These are phyloP conservation scores for Ameiurus melas DNA, from an alignment of 2,113 vertebrate species.

Conservation along the genomic window DNA sequence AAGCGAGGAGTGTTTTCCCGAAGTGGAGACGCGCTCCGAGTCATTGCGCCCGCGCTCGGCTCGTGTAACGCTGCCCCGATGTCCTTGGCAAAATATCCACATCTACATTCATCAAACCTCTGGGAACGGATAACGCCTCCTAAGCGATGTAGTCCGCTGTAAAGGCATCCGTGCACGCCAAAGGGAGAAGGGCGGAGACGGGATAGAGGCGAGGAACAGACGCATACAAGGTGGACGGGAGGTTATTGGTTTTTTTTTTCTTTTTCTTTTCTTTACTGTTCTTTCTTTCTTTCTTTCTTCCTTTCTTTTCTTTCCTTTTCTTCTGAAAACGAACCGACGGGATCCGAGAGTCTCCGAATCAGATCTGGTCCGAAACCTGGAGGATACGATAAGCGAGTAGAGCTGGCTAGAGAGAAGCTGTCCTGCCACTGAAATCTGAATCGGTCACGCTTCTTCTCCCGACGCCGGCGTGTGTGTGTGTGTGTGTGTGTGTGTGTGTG, in stretches of 20 bases:
- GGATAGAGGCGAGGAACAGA: background rate
- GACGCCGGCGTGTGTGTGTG: background rate
- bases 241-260: too few relatives aligned
- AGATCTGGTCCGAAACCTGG: background rate
- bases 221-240: conserved; percentile 6
- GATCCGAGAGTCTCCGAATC: background rate
- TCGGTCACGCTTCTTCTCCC: background rate
- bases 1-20: conserved; percentile 35
- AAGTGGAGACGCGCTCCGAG: conserved; percentile 26
- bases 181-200: conserved; percentile 11
- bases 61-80: conserved; percentile 39
- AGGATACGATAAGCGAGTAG: background rate
- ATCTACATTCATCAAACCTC: conserved; percentile 22
- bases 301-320: too few relatives aligned
- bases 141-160: conserved; percentile 22
- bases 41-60: conserved; percentile 35
- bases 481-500: background rate
- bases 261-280: too few relatives aligned
- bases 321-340: background rate
- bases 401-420: background rate
- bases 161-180: conserved; percentile 16
- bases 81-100: conserved; percentile 59
- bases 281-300: background rate
- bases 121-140: background rate
- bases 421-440: conserved; percentile 16